Conservation (phyloP, 2,113 vertebrate genomes). For the Oryzias curvinotus region DNA sequence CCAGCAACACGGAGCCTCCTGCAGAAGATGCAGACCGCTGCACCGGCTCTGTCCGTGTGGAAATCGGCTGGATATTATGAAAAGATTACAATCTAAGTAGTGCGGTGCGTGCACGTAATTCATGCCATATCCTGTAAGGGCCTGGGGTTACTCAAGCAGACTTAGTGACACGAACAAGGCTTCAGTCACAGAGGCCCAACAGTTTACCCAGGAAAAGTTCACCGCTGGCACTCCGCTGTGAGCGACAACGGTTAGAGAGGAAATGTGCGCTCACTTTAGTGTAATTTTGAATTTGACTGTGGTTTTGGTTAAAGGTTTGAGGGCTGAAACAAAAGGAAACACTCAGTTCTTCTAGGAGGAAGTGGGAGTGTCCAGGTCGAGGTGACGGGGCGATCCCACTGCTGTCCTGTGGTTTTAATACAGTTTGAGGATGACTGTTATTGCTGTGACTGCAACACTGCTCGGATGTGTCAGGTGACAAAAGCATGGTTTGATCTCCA, state of each 20-base stretch:
- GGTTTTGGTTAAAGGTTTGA: constrained; percentile 19
- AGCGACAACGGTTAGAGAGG: constrained; percentile 33
- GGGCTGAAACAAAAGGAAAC: neutral
- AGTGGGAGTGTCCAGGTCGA: neutral
- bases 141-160: constrained; percentile 50
- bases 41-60: constrained; percentile 32
- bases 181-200: constrained; percentile 48
- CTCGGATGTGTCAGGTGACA: too few relatives aligned
- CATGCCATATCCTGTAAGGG: constrained; percentile 53
- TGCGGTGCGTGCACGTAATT: constrained; percentile 45
- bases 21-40: constrained; percentile 7
- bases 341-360: neutral
- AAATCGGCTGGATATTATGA: constrained; percentile 62
- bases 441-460: too few relatives aligned
- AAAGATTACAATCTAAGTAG: constrained; percentile 61
- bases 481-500: too few relatives aligned
- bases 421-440: constrained; percentile 4
- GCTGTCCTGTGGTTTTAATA: neutral
- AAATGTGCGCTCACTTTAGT: constrained; percentile 24
- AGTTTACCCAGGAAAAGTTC: constrained; percentile 27
- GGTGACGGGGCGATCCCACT: constrained; percentile 24
- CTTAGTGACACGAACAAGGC: constrained; percentile 38
- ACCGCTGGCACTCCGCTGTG: constrained; percentile 24
- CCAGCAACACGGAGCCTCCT: constrained; percentile 25
- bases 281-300: constrained; percentile 1